Evolutionary conservation across 2,113 vertebrate species (phyloP), one percentile per base, ranked within the genome.

Genomic region (Microtus montanus): DNA sequence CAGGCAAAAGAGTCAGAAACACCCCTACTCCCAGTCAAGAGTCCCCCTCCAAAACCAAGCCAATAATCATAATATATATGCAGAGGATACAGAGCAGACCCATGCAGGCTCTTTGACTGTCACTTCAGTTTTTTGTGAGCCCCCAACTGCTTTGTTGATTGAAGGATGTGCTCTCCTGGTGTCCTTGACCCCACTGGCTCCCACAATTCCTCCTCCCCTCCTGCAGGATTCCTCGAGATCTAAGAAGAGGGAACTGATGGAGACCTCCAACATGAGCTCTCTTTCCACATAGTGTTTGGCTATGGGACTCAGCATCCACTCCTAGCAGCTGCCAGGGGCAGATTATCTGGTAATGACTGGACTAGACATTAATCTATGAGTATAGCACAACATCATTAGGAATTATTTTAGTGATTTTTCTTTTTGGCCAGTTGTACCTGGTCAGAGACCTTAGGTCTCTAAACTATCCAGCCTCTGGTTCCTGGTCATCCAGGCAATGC

Each of bases 361-460:
- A 38, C 70, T 71, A 71, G 70, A 19, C 68, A 71, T 35, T 71
- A 19, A n/a, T n/a, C 70, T 71, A 71, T 71, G 35, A 71, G 35
- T 71, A 38, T 38, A 71, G 35, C 7, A 35, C 17, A 86, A 95
- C 49, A 49, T 19, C 70, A 79, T 95, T 20, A 79, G 30, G 61
- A 71, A 71, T 71, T 71, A 71, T 71, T 71, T 71, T n/a, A 71
- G n/a, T 10, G 19, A 71, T 71, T 71, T 74, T 95, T 96, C 90
- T 73, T 93, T 28, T 71, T 52, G 38, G 26, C 63, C 35, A 82
- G 54, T 52, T 52, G 70, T 82, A 58, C 38, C 38, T 38, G 35
- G 79, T 61, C 38, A 12, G 38, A 82, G 26, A 82, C 35, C 35
- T 24, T 82, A 26, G 54, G 35, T 38, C 35, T 82, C 54, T 82